phyloP scores from a whole-genome alignment of 2,797 vertebrate species.

The Salarias fasciatus region DNA sequence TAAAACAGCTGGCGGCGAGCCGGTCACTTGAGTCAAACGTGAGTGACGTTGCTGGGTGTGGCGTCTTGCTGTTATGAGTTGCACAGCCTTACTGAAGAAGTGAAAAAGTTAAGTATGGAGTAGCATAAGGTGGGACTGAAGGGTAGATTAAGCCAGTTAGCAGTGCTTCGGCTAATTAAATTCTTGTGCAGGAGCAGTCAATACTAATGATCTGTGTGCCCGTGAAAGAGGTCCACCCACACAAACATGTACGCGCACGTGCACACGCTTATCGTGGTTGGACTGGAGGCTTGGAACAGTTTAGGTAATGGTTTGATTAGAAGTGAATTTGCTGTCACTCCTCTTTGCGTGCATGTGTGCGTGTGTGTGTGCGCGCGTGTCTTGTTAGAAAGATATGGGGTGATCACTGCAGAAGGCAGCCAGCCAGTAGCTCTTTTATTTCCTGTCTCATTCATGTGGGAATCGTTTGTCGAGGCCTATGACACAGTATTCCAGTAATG shows the following conservation, averaged over 20 bases:
- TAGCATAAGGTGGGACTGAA: slow-evolving; percentile 21
- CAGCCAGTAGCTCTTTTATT: slow-evolving; percentile 46
- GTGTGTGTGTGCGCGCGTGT: slow-evolving; percentile 13
- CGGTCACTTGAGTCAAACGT: slow-evolving; percentile 26
- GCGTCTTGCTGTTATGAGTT: slow-evolving; percentile 12
- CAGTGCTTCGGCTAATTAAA: slow-evolving; percentile 51
- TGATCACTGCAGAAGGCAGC: slow-evolving; percentile 33
- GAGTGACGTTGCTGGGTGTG: slow-evolving; percentile 31
- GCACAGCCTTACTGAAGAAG: slow-evolving; percentile 17
- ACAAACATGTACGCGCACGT: neutral
- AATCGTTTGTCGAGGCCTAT: slow-evolving; percentile 43
- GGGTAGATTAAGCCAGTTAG: slow-evolving; percentile 43
- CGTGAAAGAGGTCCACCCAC: slow-evolving; percentile 10
- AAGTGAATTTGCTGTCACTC: slow-evolving; percentile 21
- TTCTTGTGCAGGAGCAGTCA: slow-evolving; percentile 34
- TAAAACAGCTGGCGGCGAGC: slow-evolving; percentile 45
- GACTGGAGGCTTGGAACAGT: slow-evolving; percentile 18
- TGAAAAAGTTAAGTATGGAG: slow-evolving; percentile 13
- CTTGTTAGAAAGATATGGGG: slow-evolving; percentile 6
- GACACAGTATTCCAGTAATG: slow-evolving; percentile 38
- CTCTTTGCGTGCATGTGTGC: slow-evolving; percentile 10
- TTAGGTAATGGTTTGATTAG: slow-evolving; percentile 26
- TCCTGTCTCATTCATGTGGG: slow-evolving; percentile 45
- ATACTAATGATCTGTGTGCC: slow-evolving; percentile 23
- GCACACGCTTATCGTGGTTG: slow-evolving; percentile 9